A percentile compares a stretch with the other conserved stretches of the same genome.
Evolutionary conservation across 2,113 vertebrate species (phyloP).

Genomic region (Merops nubicus): DNA sequence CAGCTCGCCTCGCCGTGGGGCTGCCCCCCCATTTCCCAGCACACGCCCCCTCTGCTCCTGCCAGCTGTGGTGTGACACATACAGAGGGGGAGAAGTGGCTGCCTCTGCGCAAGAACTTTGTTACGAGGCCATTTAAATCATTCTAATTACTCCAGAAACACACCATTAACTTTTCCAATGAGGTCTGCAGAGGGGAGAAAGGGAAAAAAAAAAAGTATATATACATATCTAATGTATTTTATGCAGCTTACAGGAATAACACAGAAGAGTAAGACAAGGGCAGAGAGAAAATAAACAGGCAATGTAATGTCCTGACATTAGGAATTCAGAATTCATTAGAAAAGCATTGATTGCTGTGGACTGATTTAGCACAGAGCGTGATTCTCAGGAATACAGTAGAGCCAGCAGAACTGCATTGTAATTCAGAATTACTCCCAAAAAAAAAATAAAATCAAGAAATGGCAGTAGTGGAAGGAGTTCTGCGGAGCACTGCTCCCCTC

Average conservation of each 20-base stretch:
- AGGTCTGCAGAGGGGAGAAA: conserved; percentile 56
- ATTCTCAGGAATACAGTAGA: conserved; percentile 63
- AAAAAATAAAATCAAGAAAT: neutral
- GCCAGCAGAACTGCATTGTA: conserved; percentile 49
- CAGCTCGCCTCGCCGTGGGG: neutral
- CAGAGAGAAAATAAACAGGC: conserved; percentile 69
- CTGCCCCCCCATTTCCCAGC: neutral
- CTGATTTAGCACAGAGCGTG: conserved; percentile 73
- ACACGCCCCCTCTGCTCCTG: neutral
- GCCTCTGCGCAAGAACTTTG: conserved; percentile 60
- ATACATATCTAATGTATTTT: neutral
- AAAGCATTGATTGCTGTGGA: conserved; percentile 80
- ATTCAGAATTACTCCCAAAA: conserved; percentile 67
- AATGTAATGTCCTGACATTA: conserved; percentile 67
- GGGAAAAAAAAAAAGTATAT: neutral
- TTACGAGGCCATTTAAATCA: conserved; percentile 72
- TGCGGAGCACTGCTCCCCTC: neutral
- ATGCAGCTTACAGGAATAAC: conserved; percentile 16
- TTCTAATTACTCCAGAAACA: conserved; percentile 77
- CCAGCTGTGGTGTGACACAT: neutral
- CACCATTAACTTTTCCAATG: conserved; percentile 75
- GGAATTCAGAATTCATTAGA: conserved; percentile 80
- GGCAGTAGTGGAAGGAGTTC: neutral
- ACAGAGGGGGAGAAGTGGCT: neutral
- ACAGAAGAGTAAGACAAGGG: conserved; percentile 45